Base-by-base conservation (phyloP, 2,113 vertebrate species). In the Mugil cephalus region DNA sequence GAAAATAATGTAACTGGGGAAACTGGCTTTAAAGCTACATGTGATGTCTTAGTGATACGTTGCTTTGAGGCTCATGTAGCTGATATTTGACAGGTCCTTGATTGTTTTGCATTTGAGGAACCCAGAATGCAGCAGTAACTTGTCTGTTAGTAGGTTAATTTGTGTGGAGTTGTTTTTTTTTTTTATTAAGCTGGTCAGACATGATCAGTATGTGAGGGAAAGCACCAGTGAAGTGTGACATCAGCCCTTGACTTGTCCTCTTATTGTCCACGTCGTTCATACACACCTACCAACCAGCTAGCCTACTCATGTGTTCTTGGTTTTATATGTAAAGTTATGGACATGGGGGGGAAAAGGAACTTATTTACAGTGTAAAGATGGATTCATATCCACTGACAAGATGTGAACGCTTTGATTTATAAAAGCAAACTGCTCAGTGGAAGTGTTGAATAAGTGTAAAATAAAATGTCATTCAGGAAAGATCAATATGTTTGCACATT, bases 401-500 rank as follows among this genome's bases (percentile, higher is more conserved):
- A 93, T 94, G 78, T 86, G 80, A 94, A 92, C 69, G 93, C 93
- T 95, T 95, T 94, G 93, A 93, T 94, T 93, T 94, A 92, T 94
- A 94, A 91, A 94, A 94, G 92, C 92, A 64, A 86, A 80, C 59
- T 47, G 82, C 74, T 91, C 89, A 89, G 90, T 85, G 79, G 77
- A 74, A 51, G 52, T 55, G 35, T 77, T 69, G 78, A 85, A 74
- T 77, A 87, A 85, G 83, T 92, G 77, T 86, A 80, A 85, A 88
- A 87, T 84, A 81, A 87, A 78, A 74, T n/a, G 69, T 63, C 42
- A 84, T 93, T 93, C 91, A 93, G 93, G 90, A 93, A 88, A 79
- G 87, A 73, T 90, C 79, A 79, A 85, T 79, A 92, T 86, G 79
- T 93, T 97, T 97, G 96, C 96, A 98, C 96, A 96, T 77, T 91